phyloP scores from a whole-genome alignment of 2,888 invertebrate genomes.

The Eumacrocentrus americanus region DNA sequence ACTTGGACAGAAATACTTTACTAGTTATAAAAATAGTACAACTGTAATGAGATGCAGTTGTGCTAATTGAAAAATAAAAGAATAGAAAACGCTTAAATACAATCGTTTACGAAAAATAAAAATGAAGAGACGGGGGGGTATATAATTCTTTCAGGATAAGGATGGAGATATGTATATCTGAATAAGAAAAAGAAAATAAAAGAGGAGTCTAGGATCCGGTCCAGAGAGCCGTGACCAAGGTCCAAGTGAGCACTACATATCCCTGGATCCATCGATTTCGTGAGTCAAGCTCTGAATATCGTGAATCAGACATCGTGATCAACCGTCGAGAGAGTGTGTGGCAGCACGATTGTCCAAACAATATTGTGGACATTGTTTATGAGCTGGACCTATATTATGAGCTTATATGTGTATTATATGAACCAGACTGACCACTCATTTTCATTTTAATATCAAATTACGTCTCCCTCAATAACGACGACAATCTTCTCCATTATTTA shows the following conservation, averaged over 20 bases:
- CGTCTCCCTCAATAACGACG: no score
- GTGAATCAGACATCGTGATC: conserved; percentile 17
- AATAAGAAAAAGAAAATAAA: neutral
- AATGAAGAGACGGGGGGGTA: neutral
- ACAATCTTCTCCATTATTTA: no score
- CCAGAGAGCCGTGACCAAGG: conserved; percentile 14
- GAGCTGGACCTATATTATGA: no score
- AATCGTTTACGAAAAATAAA: neutral
- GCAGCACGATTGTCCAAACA: neutral
- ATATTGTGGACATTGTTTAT: neutral
- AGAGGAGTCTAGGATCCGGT: neutral
- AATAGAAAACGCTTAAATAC: neutral
- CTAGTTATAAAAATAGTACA: neutral
- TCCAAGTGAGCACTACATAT: conserved; percentile 3
- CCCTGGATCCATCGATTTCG: conserved; percentile 19
- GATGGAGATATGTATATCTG: neutral
- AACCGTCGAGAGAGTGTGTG: neutral
- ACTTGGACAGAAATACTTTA: neutral
- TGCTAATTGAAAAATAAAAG: neutral
- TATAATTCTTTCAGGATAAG: no score
- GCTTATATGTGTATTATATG: no score
- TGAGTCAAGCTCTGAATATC: conserved; percentile 13
- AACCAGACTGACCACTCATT: no score
- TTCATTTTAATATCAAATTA: no score
- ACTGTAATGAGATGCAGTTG: conserved; percentile 9